A percentile compares a stretch with the other conserved stretches of the same genome.
Evolutionary conservation across 2,888 invertebrate genomes (phyloP).

Genomic region (Acrobasis repandana): DNA sequence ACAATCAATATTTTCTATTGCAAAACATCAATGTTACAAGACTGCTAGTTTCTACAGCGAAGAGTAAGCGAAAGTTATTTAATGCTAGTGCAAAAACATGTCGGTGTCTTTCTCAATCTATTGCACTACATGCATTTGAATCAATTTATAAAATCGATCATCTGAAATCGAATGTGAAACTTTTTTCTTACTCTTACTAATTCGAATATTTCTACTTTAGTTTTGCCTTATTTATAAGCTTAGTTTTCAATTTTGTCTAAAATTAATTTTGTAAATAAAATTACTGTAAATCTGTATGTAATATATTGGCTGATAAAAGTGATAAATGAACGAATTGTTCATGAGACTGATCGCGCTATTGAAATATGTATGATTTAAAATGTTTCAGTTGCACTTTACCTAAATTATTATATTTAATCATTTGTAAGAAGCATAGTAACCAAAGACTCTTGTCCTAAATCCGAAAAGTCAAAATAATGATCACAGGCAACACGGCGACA

Average conservation of each 20-base stretch:
- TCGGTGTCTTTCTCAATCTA: conserved; percentile 2
- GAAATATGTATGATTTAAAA: conserved; percentile 5
- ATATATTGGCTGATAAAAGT: conserved; percentile 50
- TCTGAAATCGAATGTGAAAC: conserved; percentile 20
- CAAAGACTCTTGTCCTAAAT: conserved; percentile 49
- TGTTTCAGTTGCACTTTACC: conserved; percentile 11
- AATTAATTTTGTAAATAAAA: conserved; percentile 43
- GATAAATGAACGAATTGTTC: conserved; percentile 52
- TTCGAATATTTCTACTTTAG: conserved; percentile 14
- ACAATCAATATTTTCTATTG: conserved; percentile 44
- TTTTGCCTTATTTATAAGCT: conserved; percentile 18
- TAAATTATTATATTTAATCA: conserved; percentile 21
- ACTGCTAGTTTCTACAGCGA: neutral
- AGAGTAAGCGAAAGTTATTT: neutral
- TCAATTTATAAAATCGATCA: conserved; percentile 18
- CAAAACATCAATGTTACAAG: conserved; percentile 27
- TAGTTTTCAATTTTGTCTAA: conserved; percentile 29
- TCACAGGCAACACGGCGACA: conserved; percentile 1
- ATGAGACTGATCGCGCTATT: conserved; percentile 56
- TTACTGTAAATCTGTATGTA: conserved; percentile 43
- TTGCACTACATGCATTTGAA: neutral
- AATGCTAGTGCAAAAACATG: neutral
- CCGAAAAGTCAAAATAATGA: conserved; percentile 9
- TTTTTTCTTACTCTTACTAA: conserved; percentile 18
- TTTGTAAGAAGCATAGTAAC: conserved; percentile 36